Conservation (phyloP, 2,888 invertebrate genomes). For the Odontocolon sp. region DNA sequence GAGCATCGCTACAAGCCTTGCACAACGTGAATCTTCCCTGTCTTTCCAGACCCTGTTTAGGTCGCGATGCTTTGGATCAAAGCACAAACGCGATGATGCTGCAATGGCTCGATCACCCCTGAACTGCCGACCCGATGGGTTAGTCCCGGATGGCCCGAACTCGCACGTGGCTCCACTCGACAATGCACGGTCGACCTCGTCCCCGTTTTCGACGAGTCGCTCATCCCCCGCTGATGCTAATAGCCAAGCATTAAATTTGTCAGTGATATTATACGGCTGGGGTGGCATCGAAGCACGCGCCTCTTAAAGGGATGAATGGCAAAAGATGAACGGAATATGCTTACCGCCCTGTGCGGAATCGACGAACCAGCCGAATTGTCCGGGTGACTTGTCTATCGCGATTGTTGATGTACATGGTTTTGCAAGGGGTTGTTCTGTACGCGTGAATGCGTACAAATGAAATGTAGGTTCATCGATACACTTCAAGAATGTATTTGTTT, state of each 20-base stretch:
- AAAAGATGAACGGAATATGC: conserved; percentile 70
- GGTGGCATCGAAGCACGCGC: conserved; percentile 65
- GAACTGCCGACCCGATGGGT: conserved; percentile 14
- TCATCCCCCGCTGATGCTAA: conserved; percentile 74
- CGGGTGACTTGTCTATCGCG: background rate
- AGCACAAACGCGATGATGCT: conserved; percentile 26
- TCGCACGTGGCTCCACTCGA: conserved; percentile 66
- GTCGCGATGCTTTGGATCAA: conserved; percentile 23
- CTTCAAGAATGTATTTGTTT: background rate
- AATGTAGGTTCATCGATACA: conserved; percentile 15
- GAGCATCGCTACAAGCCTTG: conserved; percentile 17
- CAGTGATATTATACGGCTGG: conserved; percentile 76
- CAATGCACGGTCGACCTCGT: conserved; percentile 49
- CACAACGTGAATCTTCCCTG: conserved; percentile 28
- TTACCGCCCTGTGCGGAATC: conserved; percentile 17
- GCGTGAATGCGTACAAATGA: conserved; percentile 25
- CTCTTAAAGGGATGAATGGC: conserved; percentile 64
- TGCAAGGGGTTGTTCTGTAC: conserved; percentile 19
- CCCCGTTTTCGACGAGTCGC: conserved; percentile 15
- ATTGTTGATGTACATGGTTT: conserved; percentile 37
- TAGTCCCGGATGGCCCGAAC: conserved; percentile 18
- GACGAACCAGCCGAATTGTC: background rate
- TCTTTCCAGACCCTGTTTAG: conserved; percentile 22
- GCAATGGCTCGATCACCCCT: conserved; percentile 13
- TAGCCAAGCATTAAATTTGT: conserved; percentile 80